A percentile compares a stretch with the other conserved stretches of the same genome.
phyloP scores from a whole-genome alignment of 1,140 invertebrate species.

The Papilio machaon region DNA sequence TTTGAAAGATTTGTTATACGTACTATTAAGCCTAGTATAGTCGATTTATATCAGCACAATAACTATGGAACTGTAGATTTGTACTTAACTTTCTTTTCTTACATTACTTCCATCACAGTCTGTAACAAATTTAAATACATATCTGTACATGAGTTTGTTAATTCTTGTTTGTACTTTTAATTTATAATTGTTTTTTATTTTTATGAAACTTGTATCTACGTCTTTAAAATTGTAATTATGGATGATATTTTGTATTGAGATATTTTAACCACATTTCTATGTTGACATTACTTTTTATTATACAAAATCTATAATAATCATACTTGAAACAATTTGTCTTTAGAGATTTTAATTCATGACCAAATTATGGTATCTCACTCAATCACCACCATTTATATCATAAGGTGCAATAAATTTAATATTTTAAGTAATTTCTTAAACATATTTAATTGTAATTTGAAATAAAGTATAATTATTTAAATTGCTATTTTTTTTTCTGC shows the following conservation, averaged over 20 bases:
- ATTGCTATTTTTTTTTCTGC: neutral
- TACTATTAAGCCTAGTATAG: slow-evolving; percentile 2
- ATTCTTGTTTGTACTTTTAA: neutral
- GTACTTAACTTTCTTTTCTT: neutral
- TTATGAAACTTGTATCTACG: neutral
- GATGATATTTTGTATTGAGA: neutral
- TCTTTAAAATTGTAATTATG: neutral
- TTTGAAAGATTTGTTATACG: neutral
- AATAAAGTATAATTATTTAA: neutral
- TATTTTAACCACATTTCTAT: neutral
- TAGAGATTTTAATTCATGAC: neutral
- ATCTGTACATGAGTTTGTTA: neutral
- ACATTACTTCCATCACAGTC: neutral
- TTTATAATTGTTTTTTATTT: neutral
- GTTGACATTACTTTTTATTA: too few species aligned
- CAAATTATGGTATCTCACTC: neutral
- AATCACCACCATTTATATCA: neutral
- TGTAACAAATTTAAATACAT: neutral
- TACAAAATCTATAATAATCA: neutral
- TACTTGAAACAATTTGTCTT: slow-evolving; percentile 24
- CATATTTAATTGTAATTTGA: neutral
- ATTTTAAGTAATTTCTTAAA: slow-evolving; percentile 5
- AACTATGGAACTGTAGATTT: slow-evolving; percentile 34
- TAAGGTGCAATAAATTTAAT: slow-evolving; percentile 6
- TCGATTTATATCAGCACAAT: slow-evolving; percentile 38